phyloP scores from a whole-genome alignment of 2,888 invertebrate genomes.

The Noctua fimbriata region DNA sequence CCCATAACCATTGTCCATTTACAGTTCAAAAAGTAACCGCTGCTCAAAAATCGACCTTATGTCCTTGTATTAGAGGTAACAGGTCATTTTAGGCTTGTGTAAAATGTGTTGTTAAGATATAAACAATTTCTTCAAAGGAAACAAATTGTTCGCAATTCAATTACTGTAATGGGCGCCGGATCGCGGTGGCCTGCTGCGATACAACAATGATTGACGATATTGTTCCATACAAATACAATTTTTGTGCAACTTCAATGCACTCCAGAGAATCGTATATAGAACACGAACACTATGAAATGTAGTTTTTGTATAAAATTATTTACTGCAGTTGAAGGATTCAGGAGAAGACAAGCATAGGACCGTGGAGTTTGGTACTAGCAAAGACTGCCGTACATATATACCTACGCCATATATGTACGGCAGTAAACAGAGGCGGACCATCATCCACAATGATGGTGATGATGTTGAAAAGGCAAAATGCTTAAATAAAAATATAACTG shows the following conservation, averaged over 20 bases:
- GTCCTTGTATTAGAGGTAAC: conserved; percentile 17
- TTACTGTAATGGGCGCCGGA: conserved; percentile 77
- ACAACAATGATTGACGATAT: conserved; percentile 62
- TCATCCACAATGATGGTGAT: neutral
- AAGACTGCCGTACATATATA: too few relatives aligned
- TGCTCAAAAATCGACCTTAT: conserved; percentile 53
- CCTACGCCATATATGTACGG: too few relatives aligned
- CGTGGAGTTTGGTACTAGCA: neutral
- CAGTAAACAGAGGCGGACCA: neutral
- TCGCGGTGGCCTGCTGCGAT: conserved; percentile 50
- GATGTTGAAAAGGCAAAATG: neutral
- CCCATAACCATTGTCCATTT: conserved; percentile 39
- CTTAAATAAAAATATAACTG: neutral
- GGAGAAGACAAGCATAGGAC: neutral
- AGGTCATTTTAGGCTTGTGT: neutral
- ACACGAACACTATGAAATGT: neutral
- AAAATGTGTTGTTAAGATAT: conserved; percentile 67
- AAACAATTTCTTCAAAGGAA: conserved; percentile 80
- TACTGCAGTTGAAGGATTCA: neutral
- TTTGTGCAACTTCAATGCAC: conserved; percentile 42
- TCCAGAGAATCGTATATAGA: conserved; percentile 27
- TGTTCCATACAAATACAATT: conserved; percentile 46
- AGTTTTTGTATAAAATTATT: neutral
- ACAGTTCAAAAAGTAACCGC: conserved; percentile 27
- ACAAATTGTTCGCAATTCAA: conserved; percentile 81